Conservation (phyloP, 2,797 vertebrate species). For the Sebastes kiyomatsui region DNA sequence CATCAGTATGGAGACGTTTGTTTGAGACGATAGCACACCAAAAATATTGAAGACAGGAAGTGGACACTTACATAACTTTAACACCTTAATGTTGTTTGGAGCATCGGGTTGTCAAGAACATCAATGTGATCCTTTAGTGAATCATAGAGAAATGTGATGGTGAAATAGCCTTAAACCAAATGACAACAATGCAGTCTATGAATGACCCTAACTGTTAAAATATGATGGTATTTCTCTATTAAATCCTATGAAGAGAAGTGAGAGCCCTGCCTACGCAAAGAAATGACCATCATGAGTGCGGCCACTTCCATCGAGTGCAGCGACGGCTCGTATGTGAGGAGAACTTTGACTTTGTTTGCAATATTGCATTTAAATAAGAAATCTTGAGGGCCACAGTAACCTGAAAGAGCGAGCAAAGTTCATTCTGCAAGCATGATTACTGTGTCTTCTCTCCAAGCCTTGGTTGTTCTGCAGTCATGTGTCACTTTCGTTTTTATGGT, state of each 20-base stretch:
- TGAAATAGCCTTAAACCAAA: not conserved
- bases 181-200: not conserved
- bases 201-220: not conserved
- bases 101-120: conserved; percentile 12
- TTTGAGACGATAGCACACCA: not conserved
- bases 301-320: not conserved
- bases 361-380: not conserved
- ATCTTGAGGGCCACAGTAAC: not conserved
- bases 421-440: not conserved
- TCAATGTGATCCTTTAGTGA: not conserved
- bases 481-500: not conserved
- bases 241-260: not conserved
- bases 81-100: conserved; percentile 30
- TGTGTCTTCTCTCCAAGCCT: not conserved
- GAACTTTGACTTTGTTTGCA: not conserved
- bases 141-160: not conserved
- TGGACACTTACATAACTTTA: conserved; percentile 33
- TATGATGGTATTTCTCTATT: not conserved
- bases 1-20: not conserved
- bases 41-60: conserved; percentile 28
- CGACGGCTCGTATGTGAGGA: not conserved
- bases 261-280: not conserved
- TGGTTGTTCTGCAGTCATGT: not conserved
- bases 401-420: not conserved
- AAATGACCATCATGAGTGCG: not conserved